Base-by-base conservation (phyloP, 2,797 vertebrate species). In the Moxostoma hubbsi region DNA sequence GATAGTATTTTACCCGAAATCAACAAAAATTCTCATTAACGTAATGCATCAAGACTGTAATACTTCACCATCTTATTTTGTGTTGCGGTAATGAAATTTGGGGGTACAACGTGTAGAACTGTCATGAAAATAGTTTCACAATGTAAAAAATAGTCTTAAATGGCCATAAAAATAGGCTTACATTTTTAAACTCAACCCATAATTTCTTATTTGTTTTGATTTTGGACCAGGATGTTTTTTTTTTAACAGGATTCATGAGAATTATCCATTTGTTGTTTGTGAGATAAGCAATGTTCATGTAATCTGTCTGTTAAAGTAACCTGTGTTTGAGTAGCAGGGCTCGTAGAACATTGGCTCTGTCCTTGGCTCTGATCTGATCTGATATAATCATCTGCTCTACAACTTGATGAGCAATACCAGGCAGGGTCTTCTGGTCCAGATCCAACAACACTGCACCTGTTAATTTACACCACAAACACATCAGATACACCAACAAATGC, bases 371-470 rank as follows among this genome's bases (percentile, higher is more conserved):
- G 91, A 99, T 99, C 93, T 98, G 98, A 90, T 98, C 98, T 0
- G 97, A 97, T 88, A 99, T 99, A 53, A 99, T 98, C 98, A 99
- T 98, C 92, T 99, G 95, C 84, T 99, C 98, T 83, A 99, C 98
- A 88, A 99, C 98, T 89, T 99, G 98, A 89, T 99, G 96, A 57
- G 97, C 96, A 62, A 99, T 98, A 47, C 97, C 96, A 0, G 98
- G 97, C 71, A 99, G 92, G 0, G 96, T 97, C 90, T 95, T 98
- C 88, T 99, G 98, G 86, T 98, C 96, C 90, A 99, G 92, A 86
- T 98, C 98, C 54, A 99, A 89, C 10, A 99, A 94, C 77, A 99
- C 98, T 0, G 97, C 97, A 45, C 98, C 98, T 99, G 84, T 10
- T 53, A 16, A 63, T 58, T 82, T 6, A 79, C 53, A 79, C 45